Conservation (phyloP, 2,113 vertebrate genomes). For the Gymnobelideus leadbeateri region DNA sequence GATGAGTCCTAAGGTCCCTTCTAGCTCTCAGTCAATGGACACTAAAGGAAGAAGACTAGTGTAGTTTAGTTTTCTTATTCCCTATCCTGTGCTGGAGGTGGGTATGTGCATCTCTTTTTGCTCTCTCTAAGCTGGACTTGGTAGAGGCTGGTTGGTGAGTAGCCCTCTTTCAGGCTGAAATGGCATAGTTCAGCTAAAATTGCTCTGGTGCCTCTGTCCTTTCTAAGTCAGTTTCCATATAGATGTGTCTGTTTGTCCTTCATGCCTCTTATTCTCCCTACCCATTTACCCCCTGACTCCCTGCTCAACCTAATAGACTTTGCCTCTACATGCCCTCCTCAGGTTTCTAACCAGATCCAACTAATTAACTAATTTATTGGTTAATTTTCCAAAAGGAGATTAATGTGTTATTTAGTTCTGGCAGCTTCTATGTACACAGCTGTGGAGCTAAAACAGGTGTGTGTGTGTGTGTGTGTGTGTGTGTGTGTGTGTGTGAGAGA, state of each 20-base stretch:
- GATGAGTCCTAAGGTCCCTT: background rate
- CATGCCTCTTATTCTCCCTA: slow-evolving; percentile 23
- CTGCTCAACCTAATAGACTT: slow-evolving; percentile 65
- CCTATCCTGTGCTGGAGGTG: background rate
- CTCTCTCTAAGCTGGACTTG: background rate
- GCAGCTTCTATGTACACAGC: slow-evolving; percentile 72
- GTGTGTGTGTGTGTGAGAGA: background rate
- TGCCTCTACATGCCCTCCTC: slow-evolving; percentile 72
- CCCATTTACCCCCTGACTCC: slow-evolving; percentile 46
- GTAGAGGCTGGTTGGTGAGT: background rate
- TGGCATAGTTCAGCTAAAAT: background rate
- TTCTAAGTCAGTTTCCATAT: background rate
- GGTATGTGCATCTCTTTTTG: background rate
- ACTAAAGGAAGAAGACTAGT: background rate
- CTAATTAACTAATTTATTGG: slow-evolving; percentile 84
- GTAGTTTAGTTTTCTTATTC: slow-evolving; percentile 6
- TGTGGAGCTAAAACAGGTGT: slow-evolving; percentile 65
- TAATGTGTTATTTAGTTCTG: slow-evolving; percentile 79
- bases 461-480: slow-evolving; percentile 27
- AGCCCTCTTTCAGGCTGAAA: slow-evolving; percentile 32
- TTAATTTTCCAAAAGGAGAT: slow-evolving; percentile 80
- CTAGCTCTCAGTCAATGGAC: background rate
- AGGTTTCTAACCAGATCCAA: slow-evolving; percentile 74
- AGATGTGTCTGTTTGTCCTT: background rate
- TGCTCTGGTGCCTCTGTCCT: background rate